Evolutionary conservation across 2,113 vertebrate species (phyloP).

Genomic region (Puffinus mauretanicus): DNA sequence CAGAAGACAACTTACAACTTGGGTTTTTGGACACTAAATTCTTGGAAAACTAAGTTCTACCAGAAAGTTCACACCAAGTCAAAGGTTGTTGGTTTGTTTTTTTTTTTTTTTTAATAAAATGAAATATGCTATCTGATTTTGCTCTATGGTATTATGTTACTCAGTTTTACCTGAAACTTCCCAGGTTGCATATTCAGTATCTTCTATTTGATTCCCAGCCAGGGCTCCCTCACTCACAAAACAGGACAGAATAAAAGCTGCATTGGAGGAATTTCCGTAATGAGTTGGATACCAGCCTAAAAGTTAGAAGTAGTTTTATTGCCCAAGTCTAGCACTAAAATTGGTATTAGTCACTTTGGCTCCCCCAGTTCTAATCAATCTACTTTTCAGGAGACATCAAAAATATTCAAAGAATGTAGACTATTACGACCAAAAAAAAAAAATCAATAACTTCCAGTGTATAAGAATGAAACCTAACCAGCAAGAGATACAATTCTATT

Average conservation of each 20-base stretch:
- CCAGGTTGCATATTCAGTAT: neutral
- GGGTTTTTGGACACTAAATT: neutral
- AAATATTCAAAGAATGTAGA: constrained; percentile 2
- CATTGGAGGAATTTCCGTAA: constrained; percentile 13
- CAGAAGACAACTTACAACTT: neutral
- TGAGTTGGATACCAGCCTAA: neutral
- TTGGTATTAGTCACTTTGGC: neutral
- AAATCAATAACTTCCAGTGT: neutral
- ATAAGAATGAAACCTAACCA: neutral
- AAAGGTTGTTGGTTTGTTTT: neutral
- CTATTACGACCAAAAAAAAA: neutral
- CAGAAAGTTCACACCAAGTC: neutral
- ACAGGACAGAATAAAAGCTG: constrained; percentile 43
- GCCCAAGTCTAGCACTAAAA: neutral
- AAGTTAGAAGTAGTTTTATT: neutral
- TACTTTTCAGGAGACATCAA: neutral
- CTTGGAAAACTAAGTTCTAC: neutral
- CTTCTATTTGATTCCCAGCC: neutral
- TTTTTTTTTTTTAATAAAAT: neutral
- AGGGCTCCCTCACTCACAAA: neutral
- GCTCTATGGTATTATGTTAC: neutral
- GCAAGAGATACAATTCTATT: neutral
- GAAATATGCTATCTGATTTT: neutral
- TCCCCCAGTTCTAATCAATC: constrained; percentile 16
- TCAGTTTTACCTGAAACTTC: neutral